Base-by-base conservation (phyloP, 1,140 invertebrate species). In the Drosophila funebris region DNA sequence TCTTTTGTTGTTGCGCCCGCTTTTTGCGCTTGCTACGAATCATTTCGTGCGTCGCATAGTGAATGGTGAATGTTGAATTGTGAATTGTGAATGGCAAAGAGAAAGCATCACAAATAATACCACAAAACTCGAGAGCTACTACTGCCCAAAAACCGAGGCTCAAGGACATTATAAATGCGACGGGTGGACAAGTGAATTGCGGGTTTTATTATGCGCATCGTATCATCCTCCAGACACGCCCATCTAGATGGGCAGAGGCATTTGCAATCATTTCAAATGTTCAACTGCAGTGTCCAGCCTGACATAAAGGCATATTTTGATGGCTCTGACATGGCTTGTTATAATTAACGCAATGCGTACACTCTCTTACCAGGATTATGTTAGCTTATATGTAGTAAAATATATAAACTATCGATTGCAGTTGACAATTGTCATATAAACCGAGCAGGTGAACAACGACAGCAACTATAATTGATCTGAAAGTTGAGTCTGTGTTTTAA, bases 121-220 rank as follows among this genome's bases (percentile, higher is more conserved):
- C 63, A 44, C 48, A 48, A 67, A 52, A 37, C 16, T 24, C 6
- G 8, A 53, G 39, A 18, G 31, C 13, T 3, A 16, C 36, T 27
- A 18, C 39, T 50, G 31, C 29, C 22, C 29, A 48, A 20, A 20
- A n/a, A n/a, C 29, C 13, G 16, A 22, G 11, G 16, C 58, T 54
- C 39, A 70, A 64, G 67, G 67, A 31, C 64, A 63, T 63, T 54
- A 53, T 39, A 61, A 66, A 27, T 56, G 60, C 43, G 36, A 46
- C 4, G 4, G 43, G 43, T n/a, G 61, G 44, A 81, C 52, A 66
- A 67, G 75, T 68, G 46, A 72, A 76, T 72, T 63, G 66, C 33
- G 46, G 61, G 8, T 68, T 76, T 68, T 69, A 63, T 70, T 53
- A 64, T 71, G 57, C 63, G 63, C 53, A 44, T 20, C 58, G 20